Evolutionary conservation across 2,888 invertebrate species (phyloP), one percentile per base, ranked within the genome.

Genomic region (Papilio elwesi): DNA sequence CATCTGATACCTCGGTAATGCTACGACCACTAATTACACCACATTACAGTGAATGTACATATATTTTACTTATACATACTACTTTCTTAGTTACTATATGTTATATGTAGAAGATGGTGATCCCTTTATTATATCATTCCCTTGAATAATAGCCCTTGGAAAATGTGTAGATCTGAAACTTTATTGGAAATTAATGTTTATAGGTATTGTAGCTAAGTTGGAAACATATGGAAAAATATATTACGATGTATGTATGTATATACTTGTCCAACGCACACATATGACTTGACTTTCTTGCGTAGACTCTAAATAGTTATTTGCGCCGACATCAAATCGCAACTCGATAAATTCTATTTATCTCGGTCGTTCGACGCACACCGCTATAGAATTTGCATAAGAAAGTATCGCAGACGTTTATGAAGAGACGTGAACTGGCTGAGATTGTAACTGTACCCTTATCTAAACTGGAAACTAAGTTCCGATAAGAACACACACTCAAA

Each of bases 1-100:
- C 12, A 66, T 71, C 66, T 66, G 65, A 71, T 71, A 66, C 49
- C 53, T 36, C 13, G 43, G 6, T 71, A 65, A 71, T 71, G 65
- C n/a, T n/a, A 15, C 64, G 12, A 13, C 38, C 71, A 11, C 71
- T 66, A 66, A 71, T 66, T 71, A 71, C 10, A 57, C 48, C 11
- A 15, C 47, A 38, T 57, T 57, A 38, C 57, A 13, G 8, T 38
- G 26, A 2, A n/a, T 38, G 13, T 26, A 26, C 12, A 15, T 51
- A 52, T 36, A 70, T 47, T 3, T 49, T 9, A 47, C 43, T 26
- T 13, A 68, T 49, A 26, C 4, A 26, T 12, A 36, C 6, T 36
- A 49, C 48, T 8, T 36, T 36, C 15, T 10, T 68, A 57, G 55
- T n/a, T 13, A 9, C 26, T 55, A 55, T 49, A 16, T 68, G 51